Conservation (phyloP, 2,888 invertebrate species). For the Drepanosiphum platanoidis region DNA sequence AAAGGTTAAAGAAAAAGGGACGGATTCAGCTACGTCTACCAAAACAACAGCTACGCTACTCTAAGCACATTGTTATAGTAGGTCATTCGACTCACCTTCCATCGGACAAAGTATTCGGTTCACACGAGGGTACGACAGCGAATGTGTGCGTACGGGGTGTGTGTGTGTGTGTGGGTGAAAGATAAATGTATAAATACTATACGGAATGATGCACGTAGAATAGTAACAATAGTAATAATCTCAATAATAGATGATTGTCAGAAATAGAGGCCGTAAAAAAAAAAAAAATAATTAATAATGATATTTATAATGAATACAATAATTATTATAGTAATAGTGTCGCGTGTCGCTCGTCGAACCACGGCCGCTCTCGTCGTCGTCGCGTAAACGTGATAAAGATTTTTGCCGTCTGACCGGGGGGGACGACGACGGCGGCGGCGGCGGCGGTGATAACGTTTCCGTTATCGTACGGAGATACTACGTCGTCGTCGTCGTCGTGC, state of each 20-base stretch:
- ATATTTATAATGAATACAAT: too few relatives aligned
- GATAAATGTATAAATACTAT: background rate
- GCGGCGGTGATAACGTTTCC: background rate
- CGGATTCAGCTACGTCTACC: constrained; percentile 36
- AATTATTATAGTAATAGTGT: too few relatives aligned
- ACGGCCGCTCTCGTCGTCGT: background rate
- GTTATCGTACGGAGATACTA: too few relatives aligned
- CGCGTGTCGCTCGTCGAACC: too few relatives aligned
- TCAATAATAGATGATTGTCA: too few relatives aligned
- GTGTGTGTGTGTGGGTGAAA: background rate
- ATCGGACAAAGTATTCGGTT: constrained; percentile 49
- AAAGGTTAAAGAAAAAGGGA: too few relatives aligned
- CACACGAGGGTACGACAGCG: constrained; percentile 4
- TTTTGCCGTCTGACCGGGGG: background rate
- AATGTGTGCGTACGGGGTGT: background rate
- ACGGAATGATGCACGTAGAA: background rate
- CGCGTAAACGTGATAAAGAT: background rate
- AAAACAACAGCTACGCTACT: constrained; percentile 50
- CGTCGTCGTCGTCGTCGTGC: too few relatives aligned
- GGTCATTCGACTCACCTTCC: constrained; percentile 61
- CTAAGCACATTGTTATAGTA: constrained; percentile 56
- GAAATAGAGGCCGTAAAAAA: background rate
- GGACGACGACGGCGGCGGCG: background rate
- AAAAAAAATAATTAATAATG: background rate
- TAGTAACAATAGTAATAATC: too few relatives aligned